Base-by-base conservation (phyloP, 2,797 vertebrate species). In the Esox lucius region DNA sequence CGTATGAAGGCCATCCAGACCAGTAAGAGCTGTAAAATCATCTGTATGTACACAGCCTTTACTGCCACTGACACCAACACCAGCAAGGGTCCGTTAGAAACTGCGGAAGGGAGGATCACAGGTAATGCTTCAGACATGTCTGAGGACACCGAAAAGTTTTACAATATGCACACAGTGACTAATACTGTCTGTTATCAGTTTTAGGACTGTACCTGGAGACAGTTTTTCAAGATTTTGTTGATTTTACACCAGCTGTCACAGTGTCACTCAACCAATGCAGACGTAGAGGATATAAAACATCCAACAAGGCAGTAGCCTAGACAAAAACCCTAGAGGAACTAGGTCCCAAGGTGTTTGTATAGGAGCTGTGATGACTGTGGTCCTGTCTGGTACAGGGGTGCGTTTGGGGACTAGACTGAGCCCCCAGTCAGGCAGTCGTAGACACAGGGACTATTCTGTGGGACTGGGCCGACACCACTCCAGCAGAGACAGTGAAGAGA, bases 1-100 rank as follows among this genome's bases (percentile, higher is more conserved):
- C 92, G 95, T 78, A 93, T 96, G 86, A 98, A 97, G 90, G 97
- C 97, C 0, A 89, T 96, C 80, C 97, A 99, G 93, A 98, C 97
- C 68, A 99, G 97, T 87, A 99, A 97, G 88, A 95, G 95, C 70
- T 98, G 95, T 81, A 96, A 94, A 39, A 95, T 95, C 77, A 91
- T 95, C 77, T 97, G 95, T 80, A 93, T 95, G 86, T 99, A 97
- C 89, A 99, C 97, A 5, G 90, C 91, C 80, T 93, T 96, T 46
- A 91, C 95, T 26, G 93, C 95, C 0, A 91, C 95, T 31, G 95
- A 98, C 0, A 76, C 87, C 51, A 88, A 84, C 85, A 87, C 92
- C 0, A 91, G 88, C 71, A 93, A 93, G 74, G 85, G 85, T 35
- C 78, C 94, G 35, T 61, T 89, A 0, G 73, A 90, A 0, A 84